phyloP scores from a whole-genome alignment of 2,113 vertebrate species.

The Rhodinocichla rosea region DNA sequence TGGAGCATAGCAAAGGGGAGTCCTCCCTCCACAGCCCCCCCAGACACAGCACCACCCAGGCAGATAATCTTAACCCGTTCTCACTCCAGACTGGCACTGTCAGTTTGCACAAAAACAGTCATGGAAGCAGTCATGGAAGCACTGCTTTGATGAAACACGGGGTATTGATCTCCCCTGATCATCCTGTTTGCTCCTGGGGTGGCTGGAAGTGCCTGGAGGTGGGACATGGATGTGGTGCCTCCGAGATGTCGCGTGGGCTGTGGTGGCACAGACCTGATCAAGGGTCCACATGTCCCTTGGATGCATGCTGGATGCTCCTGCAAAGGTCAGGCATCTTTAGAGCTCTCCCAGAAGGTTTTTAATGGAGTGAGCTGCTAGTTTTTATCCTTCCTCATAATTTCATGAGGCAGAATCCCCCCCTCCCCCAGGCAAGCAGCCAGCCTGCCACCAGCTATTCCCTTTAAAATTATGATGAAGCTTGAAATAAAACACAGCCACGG shows the following conservation, averaged over 20 bases:
- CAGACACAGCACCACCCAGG: neutral
- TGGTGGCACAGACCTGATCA: neutral
- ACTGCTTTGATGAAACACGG: fast-evolving
- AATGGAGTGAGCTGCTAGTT: conserved; percentile 39
- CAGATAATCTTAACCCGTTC: neutral
- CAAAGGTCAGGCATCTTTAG: conserved; percentile 41
- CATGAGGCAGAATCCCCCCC: conserved; percentile 57
- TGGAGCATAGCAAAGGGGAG: neutral
- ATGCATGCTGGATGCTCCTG: neutral
- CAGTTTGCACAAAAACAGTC: neutral
- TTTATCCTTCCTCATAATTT: conserved; percentile 56
- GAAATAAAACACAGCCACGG: conserved; percentile 45
- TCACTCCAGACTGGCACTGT: neutral
- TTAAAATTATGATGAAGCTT: conserved; percentile 49
- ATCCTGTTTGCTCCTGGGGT: fast-evolving
- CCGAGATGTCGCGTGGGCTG: fast-evolving
- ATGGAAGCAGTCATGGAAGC: neutral
- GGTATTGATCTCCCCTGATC: neutral
- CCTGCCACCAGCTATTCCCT: conserved; percentile 57
- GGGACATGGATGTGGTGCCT: neutral
- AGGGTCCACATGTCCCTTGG: neutral
- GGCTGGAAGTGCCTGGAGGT: neutral
- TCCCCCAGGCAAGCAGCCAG: conserved; percentile 33
- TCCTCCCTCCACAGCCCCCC: fast-evolving
- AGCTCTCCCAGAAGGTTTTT: conserved; percentile 53